phyloP scores from a whole-genome alignment of 2,113 vertebrate species.

The Uria aalge region DNA sequence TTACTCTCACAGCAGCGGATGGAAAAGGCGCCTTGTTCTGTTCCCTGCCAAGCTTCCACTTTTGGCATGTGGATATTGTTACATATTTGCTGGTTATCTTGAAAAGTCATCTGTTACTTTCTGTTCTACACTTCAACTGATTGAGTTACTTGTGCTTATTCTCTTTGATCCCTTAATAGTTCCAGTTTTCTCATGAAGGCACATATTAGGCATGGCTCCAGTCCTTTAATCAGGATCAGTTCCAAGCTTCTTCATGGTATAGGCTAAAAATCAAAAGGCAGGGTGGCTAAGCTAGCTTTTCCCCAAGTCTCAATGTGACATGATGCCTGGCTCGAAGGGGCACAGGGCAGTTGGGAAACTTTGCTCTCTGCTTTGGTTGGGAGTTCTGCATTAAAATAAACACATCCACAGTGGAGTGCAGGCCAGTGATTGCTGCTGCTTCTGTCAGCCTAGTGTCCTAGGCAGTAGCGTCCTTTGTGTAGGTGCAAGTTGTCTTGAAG shows the following conservation, averaged over 20 bases:
- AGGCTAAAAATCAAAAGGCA: neutral
- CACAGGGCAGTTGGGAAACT: neutral
- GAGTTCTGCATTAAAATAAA: neutral
- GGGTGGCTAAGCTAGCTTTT: neutral
- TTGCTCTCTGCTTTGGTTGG: neutral
- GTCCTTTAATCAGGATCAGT: neutral
- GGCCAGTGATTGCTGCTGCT: neutral
- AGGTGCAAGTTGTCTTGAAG: neutral
- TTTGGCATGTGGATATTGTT: neutral
- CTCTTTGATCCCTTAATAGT: neutral
- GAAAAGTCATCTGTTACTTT: neutral
- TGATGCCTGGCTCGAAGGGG: neutral
- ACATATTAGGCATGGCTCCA: neutral
- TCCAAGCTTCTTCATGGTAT: neutral
- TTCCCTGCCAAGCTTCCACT: neutral
- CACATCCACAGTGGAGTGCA: neutral
- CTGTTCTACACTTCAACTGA: neutral
- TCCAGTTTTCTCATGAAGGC: neutral
- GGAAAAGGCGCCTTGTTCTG: neutral
- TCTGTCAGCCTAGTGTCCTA: neutral
- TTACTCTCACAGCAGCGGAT: neutral
- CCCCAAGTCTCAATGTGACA: neutral
- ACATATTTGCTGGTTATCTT: slow-evolving; percentile 9
- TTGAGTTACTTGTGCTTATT: neutral
- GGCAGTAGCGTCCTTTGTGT: neutral